phyloP scores from a whole-genome alignment of 2,113 vertebrate genomes.

The Pollachius pollachius region DNA sequence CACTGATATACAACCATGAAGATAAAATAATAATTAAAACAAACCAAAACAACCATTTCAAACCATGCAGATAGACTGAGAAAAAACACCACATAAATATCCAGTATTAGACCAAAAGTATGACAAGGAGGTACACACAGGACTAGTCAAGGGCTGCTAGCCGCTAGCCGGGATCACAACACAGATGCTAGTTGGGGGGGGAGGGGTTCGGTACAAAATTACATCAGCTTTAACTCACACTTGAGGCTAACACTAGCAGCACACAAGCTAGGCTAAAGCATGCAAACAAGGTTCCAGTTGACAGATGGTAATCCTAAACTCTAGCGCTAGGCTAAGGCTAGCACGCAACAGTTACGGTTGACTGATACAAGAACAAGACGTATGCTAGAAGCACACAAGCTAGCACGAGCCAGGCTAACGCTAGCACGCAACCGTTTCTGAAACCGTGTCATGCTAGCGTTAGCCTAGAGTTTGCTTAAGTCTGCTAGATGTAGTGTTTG shows the following conservation, averaged over 20 bases:
- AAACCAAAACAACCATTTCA: constrained; percentile 22
- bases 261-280: too few relatives aligned
- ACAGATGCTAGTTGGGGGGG: too few relatives aligned
- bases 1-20: constrained; percentile 11
- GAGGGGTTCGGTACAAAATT: too few relatives aligned
- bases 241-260: neutral
- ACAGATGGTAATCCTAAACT: too few relatives aligned
- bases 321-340: too few relatives aligned
- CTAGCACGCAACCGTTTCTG: too few relatives aligned
- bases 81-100: neutral
- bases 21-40: neutral
- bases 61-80: constrained; percentile 34
- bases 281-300: constrained; percentile 19
- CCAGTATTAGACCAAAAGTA: neutral
- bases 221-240: too few relatives aligned
- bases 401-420: neutral
- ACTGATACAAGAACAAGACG: constrained; percentile 1
- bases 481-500: too few relatives aligned
- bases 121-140: neutral
- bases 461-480: too few relatives aligned
- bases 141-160: too few relatives aligned
- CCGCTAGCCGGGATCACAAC: too few relatives aligned
- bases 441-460: too few relatives aligned
- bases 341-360: neutral
- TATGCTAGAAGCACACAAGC: neutral